Base-by-base conservation (phyloP, 2,888 invertebrate genomes). In the Yponomeuta malinellus region DNA sequence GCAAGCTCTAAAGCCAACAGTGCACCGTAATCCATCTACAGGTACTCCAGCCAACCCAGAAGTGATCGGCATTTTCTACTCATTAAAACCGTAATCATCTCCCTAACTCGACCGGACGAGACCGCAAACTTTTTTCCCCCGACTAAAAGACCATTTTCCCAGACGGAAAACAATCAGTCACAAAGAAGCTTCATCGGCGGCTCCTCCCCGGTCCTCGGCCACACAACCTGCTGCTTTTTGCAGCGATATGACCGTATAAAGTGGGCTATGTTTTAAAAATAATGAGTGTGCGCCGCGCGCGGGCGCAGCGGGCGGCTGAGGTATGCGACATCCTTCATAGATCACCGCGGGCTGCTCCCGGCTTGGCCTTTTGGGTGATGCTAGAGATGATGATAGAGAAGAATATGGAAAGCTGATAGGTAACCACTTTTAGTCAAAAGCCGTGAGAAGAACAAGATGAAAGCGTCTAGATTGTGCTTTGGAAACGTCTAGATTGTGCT, bases 291-390 rank as follows among this genome's bases (percentile, higher is more conserved):
- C 74, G 68, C 73, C 70, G 15, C 37, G 77, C 74, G 75, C 76
- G 70, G 71, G 75, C 81, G 74, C 81, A 77, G 80, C 81, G 76
- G 81, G 82, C 75, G 69, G 74, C 72, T 80, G 77, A 80, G 72
- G 75, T 78, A 79, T 73, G 76, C 73, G 78, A 79, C 78, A 73
- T 68, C 69, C 69, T 71, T 73, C 78, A 75, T 80, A 79, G 77
- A 79, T 81, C 80, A 80, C 74, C 70, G 65, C 15, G 52, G 52
- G 52, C 5, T 12, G 52, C 52, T 59, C 52, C 68, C 70, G 69
- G 9, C 52, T 43, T 29, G 68, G 64, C 59, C 69, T 59, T 63
- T 71, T 59, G 15, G 52, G 15, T 59, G 52, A 43, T 8, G 43
- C 43, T 43, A 6, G 43, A 5, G 43, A 43, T 5, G 6, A 43